phyloP scores from a whole-genome alignment of 2,888 invertebrate genomes.

The Pseudococcus viburni region DNA sequence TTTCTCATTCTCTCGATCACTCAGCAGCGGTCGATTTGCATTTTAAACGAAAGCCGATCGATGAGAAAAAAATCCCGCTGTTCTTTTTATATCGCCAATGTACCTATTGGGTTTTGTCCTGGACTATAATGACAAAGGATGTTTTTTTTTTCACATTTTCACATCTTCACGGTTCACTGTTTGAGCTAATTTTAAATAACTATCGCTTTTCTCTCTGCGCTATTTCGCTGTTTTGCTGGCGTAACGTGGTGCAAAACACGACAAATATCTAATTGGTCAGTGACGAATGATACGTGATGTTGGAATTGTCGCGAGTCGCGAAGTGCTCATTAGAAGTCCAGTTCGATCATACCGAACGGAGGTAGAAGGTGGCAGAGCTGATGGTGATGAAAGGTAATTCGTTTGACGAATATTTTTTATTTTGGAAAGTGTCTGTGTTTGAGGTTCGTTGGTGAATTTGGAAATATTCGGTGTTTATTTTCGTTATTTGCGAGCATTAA shows the following conservation, averaged over 20 bases:
- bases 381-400: too few relatives aligned
- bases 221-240: background rate
- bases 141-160: conserved; percentile 5
- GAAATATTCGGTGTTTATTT: too few relatives aligned
- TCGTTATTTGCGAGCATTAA: too few relatives aligned
- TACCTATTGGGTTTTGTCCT: background rate
- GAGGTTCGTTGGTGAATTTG: too few relatives aligned
- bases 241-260: background rate
- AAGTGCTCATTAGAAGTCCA: background rate
- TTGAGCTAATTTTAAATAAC: background rate
- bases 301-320: background rate
- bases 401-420: too few relatives aligned
- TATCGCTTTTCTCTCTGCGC: background rate
- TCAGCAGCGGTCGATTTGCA: background rate
- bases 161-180: conserved; percentile 10
- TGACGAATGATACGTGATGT: conserved; percentile 33
- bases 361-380: too few relatives aligned
- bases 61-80: background rate
- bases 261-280: conserved; percentile 19
- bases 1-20: background rate
- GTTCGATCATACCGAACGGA: background rate
- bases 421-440: too few relatives aligned
- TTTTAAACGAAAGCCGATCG: conserved; percentile 5
- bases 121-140: background rate
- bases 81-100: background rate